phyloP scores from a whole-genome alignment of 2,113 vertebrate genomes.

The Hemiscyllium ocellatum region DNA sequence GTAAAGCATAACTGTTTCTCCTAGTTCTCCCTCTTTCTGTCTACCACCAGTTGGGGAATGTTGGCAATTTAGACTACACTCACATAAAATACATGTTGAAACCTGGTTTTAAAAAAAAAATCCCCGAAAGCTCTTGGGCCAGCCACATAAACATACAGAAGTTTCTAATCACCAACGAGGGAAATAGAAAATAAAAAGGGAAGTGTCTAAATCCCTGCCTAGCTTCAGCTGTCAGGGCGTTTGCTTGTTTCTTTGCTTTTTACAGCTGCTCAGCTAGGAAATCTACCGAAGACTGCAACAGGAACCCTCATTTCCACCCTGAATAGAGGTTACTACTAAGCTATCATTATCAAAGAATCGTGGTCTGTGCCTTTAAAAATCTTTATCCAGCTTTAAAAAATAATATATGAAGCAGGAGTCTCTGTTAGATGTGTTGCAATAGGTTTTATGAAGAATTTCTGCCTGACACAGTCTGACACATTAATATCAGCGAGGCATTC shows the following conservation, averaged over 20 bases:
- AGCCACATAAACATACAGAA: constrained; percentile 33
- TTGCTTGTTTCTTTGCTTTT: constrained; percentile 32
- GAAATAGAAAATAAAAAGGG: neutral
- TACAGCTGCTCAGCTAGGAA: neutral
- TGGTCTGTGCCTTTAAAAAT: constrained; percentile 24
- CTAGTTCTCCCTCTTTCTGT: constrained; percentile 42
- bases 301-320: constrained; percentile 41
- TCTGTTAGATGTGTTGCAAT: constrained; percentile 21
- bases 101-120: constrained; percentile 1
- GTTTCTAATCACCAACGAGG: neutral
- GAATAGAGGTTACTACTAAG: neutral
- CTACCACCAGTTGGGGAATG: constrained; percentile 38
- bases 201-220: constrained; percentile 7
- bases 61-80: neutral
- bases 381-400: constrained; percentile 28
- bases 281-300: rapidly evolving
- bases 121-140: constrained; percentile 39
- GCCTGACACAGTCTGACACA: constrained; percentile 34
- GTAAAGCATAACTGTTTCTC: constrained; percentile 40
- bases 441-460: constrained; percentile 37
- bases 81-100: constrained; percentile 27
- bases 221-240: neutral
- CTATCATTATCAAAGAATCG: neutral
- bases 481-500: constrained; percentile 37
- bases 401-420: constrained; percentile 10